Percentiles rank a stretch among this genome's conserved stretches.
phyloP scores from a whole-genome alignment of 2,888 invertebrate genomes.

The Ceraclea dissimilis region DNA sequence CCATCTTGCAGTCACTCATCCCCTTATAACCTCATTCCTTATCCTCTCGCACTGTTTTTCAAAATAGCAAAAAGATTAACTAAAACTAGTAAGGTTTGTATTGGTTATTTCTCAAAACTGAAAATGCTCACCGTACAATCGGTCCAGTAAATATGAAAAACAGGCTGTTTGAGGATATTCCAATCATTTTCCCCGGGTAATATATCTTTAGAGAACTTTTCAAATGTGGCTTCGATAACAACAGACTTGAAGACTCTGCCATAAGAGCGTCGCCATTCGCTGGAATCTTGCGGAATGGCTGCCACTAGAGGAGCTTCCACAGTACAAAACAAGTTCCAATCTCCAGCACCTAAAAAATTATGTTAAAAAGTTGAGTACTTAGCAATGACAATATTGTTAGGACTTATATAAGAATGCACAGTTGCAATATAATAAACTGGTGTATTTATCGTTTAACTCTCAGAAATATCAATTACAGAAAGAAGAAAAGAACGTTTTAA shows the following conservation, averaged over 20 bases:
- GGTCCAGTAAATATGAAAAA: constrained; percentile 92
- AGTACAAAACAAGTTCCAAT: constrained; percentile 76
- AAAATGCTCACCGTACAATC: constrained; percentile 74
- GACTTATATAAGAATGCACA: constrained; percentile 9
- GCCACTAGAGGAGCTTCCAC: constrained; percentile 69
- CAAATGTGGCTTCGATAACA: constrained; percentile 72
- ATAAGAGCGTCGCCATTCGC: constrained; percentile 88
- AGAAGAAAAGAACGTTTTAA: too few species aligned
- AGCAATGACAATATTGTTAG: constrained; percentile 3
- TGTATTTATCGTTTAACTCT: too few species aligned
- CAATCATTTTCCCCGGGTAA: constrained; percentile 66
- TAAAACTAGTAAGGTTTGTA: too few species aligned
- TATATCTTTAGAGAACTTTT: constrained; percentile 68
- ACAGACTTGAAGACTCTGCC: constrained; percentile 82
- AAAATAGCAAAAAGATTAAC: too few species aligned
- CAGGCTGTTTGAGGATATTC: constrained; percentile 78
- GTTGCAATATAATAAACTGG: neutral
- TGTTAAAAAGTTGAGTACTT: constrained; percentile 5
- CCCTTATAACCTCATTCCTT: too few species aligned
- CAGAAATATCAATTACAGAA: too few species aligned
- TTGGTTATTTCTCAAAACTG: too few species aligned
- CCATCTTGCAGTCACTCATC: too few species aligned
- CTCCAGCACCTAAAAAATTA: constrained; percentile 71
- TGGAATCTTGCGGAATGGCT: constrained; percentile 77
- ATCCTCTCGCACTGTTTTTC: too few species aligned